Evolutionary conservation across 2,888 invertebrate genomes (phyloP), one percentile per base, ranked within the genome.

Genomic region (Torymus aiolomorphi): DNA sequence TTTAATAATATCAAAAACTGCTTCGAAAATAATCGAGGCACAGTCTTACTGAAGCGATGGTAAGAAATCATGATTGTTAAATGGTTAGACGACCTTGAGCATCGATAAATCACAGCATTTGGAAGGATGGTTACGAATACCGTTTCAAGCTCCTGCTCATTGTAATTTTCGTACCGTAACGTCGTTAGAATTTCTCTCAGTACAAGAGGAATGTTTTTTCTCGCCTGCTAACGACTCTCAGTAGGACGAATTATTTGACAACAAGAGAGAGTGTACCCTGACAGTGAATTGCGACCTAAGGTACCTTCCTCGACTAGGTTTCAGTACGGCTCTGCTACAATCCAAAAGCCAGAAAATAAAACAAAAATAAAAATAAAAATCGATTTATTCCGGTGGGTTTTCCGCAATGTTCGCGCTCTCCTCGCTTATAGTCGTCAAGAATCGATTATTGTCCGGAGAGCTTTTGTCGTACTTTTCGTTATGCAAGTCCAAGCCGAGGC

Each of bases 341-440:
- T 72, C 49, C 31, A 78, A 70, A 67, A 67, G 42, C 8, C 31
- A 31, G 8, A 31, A 8, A 24, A n/a, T n/a, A n/a, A 0, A 31
- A 31, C 1, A 31, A 31, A 31, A 31, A 20, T 20, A 20, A 31
- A 31, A 31, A 31, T 1, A 8, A 31, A 31, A 71, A 76, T 24
- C 8, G 12, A 11, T 81, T 86, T 82, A 87, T 75, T 86, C 87
- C n/a, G 83, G 82, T 59, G 84, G 83, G 83, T 85, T 87, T 31
- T 87, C 88, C 24, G 83, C 77, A 18, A 81, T 74, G 70, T 85
- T 86, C 51, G 82, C 78, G 70, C 83, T 84, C 78, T 88, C 88
- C 76, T 88, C 88, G 59, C 83, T 87, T 73, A 88, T 88, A 16
- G 88, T 88, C 57, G 87, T 86, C 54, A 88, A 83, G 80, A 85